These are phyloP conservation scores for Stegodyphus dumicola DNA, from an alignment of 1,140 invertebrate species.

Conservation along the genomic window DNA sequence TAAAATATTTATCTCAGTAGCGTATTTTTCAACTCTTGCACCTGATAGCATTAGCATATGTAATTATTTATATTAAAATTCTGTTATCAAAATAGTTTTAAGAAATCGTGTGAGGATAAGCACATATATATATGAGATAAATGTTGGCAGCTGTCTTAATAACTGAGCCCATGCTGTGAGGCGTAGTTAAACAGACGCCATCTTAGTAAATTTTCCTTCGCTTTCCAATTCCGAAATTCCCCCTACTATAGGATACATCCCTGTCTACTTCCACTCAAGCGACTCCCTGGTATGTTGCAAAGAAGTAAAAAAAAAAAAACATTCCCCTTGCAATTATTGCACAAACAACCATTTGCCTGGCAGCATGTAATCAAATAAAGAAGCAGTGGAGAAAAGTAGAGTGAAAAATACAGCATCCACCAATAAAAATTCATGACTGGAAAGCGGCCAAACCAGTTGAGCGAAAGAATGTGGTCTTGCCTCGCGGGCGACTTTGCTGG, in stretches of 20 bases:
- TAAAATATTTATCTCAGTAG: no score
- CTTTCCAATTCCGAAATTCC: no score
- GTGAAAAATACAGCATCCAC: slow-evolving; percentile 39
- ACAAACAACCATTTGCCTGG: slow-evolving; percentile 52
- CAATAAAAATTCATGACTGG: slow-evolving; percentile 17
- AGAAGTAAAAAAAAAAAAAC: slow-evolving; percentile 5
- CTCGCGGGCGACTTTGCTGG: slow-evolving; percentile 3
- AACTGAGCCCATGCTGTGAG: no score
- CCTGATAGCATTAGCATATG: neutral
- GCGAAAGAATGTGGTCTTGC: slow-evolving; percentile 30
- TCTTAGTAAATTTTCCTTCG: no score
- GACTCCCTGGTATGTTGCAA: slow-evolving; percentile 13
- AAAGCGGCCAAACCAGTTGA: slow-evolving; percentile 58
- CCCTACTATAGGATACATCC: neutral
- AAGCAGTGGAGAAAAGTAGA: slow-evolving; percentile 42
- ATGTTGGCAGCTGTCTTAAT: no score
- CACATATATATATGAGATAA: no score
- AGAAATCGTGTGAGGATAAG: no score
- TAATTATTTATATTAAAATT: no score
- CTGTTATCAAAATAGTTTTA: no score
- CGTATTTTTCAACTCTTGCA: neutral
- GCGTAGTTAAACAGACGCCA: no score
- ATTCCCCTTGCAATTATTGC: slow-evolving; percentile 45
- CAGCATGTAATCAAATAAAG: slow-evolving; percentile 48
- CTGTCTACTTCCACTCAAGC: slow-evolving; percentile 21